Base-by-base conservation (phyloP, 2,113 vertebrate genomes). In the Callopanchax toddi region DNA sequence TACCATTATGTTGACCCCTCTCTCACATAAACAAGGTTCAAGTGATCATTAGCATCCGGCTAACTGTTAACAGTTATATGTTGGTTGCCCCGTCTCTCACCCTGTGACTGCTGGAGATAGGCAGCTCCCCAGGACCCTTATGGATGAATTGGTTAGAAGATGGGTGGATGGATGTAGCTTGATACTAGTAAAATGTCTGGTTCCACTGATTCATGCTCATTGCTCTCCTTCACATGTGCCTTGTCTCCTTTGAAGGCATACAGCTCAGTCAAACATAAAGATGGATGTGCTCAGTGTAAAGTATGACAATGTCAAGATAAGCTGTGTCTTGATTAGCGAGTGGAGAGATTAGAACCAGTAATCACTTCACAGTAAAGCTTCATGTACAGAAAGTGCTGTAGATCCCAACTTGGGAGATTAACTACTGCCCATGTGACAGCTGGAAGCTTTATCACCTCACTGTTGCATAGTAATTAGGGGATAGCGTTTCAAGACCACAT, bases 261-360 rank as follows among this genome's bases (percentile, higher is more conserved):
- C 18, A 45, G 18, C 68, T 54, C 25, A 59, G 55, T 53, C 25
- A 25, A 78, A 54, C 0, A 4, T n/a, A 13, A 65, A 51, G 63
- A 72, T 52, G 48, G 61, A 75, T 7, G 21, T 50, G 25, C 58
- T 17, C 18, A 29, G 10, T 29, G 34, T 53, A 55, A 70, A 68
- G 58, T 29, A 60, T 72, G 25, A 20, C 48, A 67, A 58, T 6
- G 39, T 44, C 13, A 22, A 43, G 69, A 78, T 77, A 67, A 77
- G 55, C 26, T 49, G 10, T 26, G 37, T 26, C 32, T 57, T 34
- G 57, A 81, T 67, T 63, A 76, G 55, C 42, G 71, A 79, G 26
- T 10, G n/a, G 26, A 39, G 36, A 76, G 71, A 84, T 84, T 77
- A 76, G 49, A 37, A 53, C 7, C 48, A 68, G 51, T 48, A 61